These are phyloP conservation scores for Notocelia uddmanniana DNA, from an alignment of 2,888 invertebrate species.

Conservation along the genomic window DNA sequence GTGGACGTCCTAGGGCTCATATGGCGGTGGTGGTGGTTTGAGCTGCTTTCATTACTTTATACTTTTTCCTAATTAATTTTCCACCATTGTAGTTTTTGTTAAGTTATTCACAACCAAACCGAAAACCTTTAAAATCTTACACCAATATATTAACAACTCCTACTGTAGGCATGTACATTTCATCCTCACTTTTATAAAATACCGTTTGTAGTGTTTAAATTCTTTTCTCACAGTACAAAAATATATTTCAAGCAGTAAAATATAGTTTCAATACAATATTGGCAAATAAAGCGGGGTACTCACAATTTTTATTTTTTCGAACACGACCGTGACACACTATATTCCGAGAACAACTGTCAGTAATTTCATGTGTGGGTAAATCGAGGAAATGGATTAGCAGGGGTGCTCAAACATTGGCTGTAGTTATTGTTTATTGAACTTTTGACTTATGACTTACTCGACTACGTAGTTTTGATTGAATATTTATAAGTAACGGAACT, in stretches of 20 bases:
- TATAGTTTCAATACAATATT: neutral
- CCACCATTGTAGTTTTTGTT: too few relatives aligned
- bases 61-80: too few relatives aligned
- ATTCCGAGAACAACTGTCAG: neutral
- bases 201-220: too few relatives aligned
- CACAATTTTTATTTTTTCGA: neutral
- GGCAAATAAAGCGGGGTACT: neutral
- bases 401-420: conserved; percentile 12
- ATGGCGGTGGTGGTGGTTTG: too few relatives aligned
- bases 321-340: conserved; percentile 9
- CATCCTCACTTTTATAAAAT: too few relatives aligned
- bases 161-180: too few relatives aligned
- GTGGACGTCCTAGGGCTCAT: too few relatives aligned
- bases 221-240: neutral
- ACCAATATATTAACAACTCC: too few relatives aligned
- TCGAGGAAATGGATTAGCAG: conserved; percentile 7
- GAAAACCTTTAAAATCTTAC: too few relatives aligned
- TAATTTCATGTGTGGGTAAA: neutral
- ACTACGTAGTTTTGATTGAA: neutral
- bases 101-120: too few relatives aligned
- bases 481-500: conserved; percentile 1
- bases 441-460: conserved; percentile 5
- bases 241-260: neutral
- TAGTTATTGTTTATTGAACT: neutral
- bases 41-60: too few relatives aligned